A percentile compares a stretch with the other conserved stretches of the same genome.
phyloP scores from a whole-genome alignment of 2,113 vertebrate species.

The Tachysurus vachellii region DNA sequence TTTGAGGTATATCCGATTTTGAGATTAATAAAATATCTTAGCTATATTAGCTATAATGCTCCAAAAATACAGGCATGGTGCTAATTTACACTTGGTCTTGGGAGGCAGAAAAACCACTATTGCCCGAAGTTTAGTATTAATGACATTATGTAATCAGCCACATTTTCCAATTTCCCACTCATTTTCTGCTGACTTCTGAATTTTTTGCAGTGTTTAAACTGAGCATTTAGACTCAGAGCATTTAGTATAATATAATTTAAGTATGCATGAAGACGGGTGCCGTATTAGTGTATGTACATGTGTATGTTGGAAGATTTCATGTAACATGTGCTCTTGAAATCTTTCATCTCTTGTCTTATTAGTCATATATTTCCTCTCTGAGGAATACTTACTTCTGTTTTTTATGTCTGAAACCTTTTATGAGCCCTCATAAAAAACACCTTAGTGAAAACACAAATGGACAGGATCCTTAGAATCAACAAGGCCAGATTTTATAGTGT shows the following conservation, averaged over 20 bases:
- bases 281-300: background rate
- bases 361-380: conserved; percentile 12
- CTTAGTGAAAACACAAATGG: conserved; percentile 11
- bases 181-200: background rate
- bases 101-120: background rate
- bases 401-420: conserved; percentile 28
- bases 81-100: background rate
- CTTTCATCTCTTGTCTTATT: conserved; percentile 36
- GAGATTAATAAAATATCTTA: background rate
- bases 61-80: background rate
- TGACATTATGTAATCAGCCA: background rate
- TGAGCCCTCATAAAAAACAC: conserved; percentile 37
- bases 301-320: conserved; percentile 58
- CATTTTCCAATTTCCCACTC: background rate
- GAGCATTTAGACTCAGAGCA: background rate
- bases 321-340: conserved; percentile 44
- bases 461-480: background rate
- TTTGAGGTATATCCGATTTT: background rate
- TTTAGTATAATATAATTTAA: background rate
- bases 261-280: background rate
- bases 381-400: conserved; percentile 50
- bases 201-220: background rate
- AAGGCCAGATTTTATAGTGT: background rate
- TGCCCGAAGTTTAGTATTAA: background rate
- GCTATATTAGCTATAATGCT: background rate